phyloP scores from a whole-genome alignment of 2,113 vertebrate genomes.

The Uria lomvia region DNA sequence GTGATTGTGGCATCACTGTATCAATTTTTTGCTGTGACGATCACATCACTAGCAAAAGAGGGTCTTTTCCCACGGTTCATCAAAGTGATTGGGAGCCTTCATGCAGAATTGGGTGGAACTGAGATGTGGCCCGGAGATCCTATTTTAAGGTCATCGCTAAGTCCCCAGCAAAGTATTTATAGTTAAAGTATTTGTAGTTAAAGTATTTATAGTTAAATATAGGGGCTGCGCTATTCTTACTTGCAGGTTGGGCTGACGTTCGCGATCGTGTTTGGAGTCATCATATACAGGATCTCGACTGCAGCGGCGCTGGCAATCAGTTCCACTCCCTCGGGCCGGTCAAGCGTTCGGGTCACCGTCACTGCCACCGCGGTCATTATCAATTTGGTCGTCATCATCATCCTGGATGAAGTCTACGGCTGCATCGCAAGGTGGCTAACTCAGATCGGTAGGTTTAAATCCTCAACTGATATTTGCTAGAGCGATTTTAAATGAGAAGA shows the following conservation, averaged over 20 bases:
- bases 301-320: slow-evolving; percentile 89
- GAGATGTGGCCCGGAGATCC: background rate
- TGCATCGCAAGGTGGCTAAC: slow-evolving; percentile 91
- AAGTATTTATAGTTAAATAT: background rate
- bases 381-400: slow-evolving; percentile 94
- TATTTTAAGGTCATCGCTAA: background rate
- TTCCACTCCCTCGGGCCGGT: slow-evolving; percentile 76
- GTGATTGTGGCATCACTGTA: background rate
- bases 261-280: slow-evolving; percentile 90
- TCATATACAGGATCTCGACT: slow-evolving; percentile 94
- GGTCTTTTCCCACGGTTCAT: background rate
- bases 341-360: slow-evolving; percentile 89
- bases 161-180: accelerated
- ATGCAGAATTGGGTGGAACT: background rate
- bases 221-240: background rate
- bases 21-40: background rate
- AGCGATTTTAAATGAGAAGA: background rate
- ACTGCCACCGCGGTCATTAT: slow-evolving; percentile 93
- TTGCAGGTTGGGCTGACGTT: slow-evolving; percentile 86
- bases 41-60: background rate
- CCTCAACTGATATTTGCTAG: too few species aligned
- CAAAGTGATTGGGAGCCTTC: background rate
- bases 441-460: slow-evolving; percentile 76
- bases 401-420: slow-evolving; percentile 93
- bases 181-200: background rate